phyloP scores from a whole-genome alignment of 2,888 invertebrate species.

The Sceliomorpha sp. region DNA sequence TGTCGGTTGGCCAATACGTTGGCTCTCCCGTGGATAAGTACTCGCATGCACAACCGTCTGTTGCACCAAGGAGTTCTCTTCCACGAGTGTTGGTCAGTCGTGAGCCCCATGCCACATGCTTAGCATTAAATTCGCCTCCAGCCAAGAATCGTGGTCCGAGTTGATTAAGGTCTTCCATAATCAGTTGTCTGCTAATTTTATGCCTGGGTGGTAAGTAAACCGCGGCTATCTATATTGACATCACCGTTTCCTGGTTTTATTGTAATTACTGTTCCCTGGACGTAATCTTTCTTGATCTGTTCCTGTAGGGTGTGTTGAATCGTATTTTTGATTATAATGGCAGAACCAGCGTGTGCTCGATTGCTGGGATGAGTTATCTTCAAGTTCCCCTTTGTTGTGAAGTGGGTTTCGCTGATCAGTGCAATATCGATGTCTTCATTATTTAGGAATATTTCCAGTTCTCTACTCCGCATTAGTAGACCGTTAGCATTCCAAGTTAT shows the following conservation, averaged over 20 bases:
- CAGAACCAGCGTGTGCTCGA: slow-evolving; percentile 12
- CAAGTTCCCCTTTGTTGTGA: slow-evolving; percentile 2
- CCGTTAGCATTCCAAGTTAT: slow-evolving; percentile 5
- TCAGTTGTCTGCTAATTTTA: slow-evolving; percentile 40
- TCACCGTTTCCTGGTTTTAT: not conserved
- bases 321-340: slow-evolving; percentile 24
- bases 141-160: not conserved
- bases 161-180: slow-evolving; percentile 7
- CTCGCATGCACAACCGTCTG: slow-evolving; percentile 2
- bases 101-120: slow-evolving; percentile 54
- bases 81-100: slow-evolving; percentile 32
- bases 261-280: slow-evolving; percentile 8
- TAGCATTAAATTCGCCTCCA: slow-evolving; percentile 29
- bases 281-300: not conserved
- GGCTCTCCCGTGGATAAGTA: slow-evolving; percentile 42
- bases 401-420: slow-evolving; percentile 23
- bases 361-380: slow-evolving; percentile 1
- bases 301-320: slow-evolving; percentile 7
- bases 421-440: slow-evolving; percentile 19
- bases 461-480: not conserved
- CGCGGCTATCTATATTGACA: slow-evolving; percentile 36
- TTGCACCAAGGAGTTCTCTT: slow-evolving; percentile 12
- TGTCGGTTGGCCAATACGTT: slow-evolving; percentile 60
- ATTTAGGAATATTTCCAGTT: slow-evolving; percentile 8
- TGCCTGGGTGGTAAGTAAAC: slow-evolving; percentile 57